Evolutionary conservation across 2,888 invertebrate genomes (phyloP).

Genomic region (Trichacis sp.): DNA sequence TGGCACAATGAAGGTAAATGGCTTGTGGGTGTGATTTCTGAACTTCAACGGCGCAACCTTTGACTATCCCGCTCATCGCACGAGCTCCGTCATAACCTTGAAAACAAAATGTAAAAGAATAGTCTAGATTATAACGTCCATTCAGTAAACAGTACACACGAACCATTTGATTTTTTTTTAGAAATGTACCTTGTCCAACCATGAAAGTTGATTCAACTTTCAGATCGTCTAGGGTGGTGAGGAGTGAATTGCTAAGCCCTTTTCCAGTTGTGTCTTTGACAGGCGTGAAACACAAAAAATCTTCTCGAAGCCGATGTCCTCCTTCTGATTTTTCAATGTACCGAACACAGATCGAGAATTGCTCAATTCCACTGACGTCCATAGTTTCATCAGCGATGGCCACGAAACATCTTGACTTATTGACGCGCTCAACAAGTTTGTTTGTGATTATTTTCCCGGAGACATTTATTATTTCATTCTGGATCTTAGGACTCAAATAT

Average conservation of each 20-base stretch:
- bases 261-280: too few species aligned
- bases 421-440: neutral
- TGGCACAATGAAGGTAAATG: too few species aligned
- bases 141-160: too few species aligned
- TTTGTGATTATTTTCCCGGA: neutral
- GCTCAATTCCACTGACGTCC: constrained; percentile 6
- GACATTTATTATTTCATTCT: neutral
- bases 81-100: constrained; percentile 7
- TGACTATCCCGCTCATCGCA: neutral
- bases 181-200: too few species aligned
- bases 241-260: too few species aligned
- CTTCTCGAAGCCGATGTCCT: too few species aligned
- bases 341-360: constrained; percentile 9
- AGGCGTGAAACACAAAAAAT: too few species aligned
- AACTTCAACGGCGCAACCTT: too few species aligned
- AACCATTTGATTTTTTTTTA: too few species aligned
- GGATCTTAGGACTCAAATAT: neutral
- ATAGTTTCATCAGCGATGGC: constrained; percentile 9
- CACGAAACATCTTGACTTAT: constrained; percentile 1
- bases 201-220: too few species aligned
- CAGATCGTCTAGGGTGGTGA: too few species aligned
- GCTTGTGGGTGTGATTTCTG: too few species aligned
- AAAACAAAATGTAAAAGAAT: constrained; percentile 4
- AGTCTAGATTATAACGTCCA: neutral
- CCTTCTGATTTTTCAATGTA: neutral